Evolutionary conservation across 2,113 vertebrate species (phyloP), one percentile per base, ranked within the genome.

Genomic region (Phodopus roborovskii): DNA sequence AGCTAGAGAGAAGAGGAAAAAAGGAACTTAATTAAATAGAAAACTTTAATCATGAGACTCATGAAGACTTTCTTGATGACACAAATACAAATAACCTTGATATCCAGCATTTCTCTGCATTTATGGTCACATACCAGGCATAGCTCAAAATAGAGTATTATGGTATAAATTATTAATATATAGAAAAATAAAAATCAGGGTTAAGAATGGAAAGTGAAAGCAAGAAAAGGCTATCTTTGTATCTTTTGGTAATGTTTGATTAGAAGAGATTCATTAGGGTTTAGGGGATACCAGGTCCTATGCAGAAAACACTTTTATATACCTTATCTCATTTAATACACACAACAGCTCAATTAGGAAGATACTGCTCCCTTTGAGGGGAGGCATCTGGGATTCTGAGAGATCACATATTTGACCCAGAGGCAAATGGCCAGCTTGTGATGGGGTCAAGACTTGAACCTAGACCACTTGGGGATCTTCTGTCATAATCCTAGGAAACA

Each of bases 141-240:
- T 42, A 84, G 30, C 24, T 90, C 75, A 74, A 85, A 64, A 81
- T 53, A 64, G 20, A 53, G 62, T 75, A 71, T 33, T 26, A 78
- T 48, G n/a, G 85, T 73, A 84, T 92, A 28, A 66, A 48, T 86
- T 62, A 66, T 16, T 39, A 24, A 36, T 91, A 6, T 39, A 85
- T 64, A 73, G 17, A 70, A 73, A 66, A 85, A 66, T 66, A 83
- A n/a, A 90, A 89, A 92, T 56, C 62, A 84, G 30, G 7, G 3
- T 79, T 84, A 92, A 85, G 50, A 92, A 91, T 82, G 53, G 87
- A 89, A 93, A 50, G 48, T 26, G 17, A 82, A n/a, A 73, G 24
- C 33, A 56, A 68, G 39, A 50, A 78, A 45, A 66, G 66, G 5
- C 9, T 92, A 68, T n/a, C 39, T 86, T 42, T 82, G 22, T 81